phyloP scores from a whole-genome alignment of 2,113 vertebrate species.

The Salvator merianae region DNA sequence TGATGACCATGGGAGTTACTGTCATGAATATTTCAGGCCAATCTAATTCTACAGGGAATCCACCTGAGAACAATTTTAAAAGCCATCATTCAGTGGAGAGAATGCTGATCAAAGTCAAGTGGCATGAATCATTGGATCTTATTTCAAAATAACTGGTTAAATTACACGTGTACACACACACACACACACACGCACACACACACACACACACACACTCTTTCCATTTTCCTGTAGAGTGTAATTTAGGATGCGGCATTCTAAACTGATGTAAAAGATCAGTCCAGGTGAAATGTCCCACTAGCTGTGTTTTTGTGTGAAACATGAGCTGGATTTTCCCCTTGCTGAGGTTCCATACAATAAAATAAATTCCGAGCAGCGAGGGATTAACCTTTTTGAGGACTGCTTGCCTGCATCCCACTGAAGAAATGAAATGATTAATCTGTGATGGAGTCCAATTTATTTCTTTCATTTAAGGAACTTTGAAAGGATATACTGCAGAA shows the following conservation, averaged over 20 bases:
- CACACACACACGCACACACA: not conserved
- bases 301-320: slow-evolving; percentile 33
- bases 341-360: not conserved
- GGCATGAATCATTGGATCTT: not conserved
- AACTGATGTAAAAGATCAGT: slow-evolving; percentile 36
- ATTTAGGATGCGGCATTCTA: not conserved
- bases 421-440: not conserved
- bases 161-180: not conserved
- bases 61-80: not conserved
- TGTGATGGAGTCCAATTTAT: not conserved
- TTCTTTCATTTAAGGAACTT: not conserved
- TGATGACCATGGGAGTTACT: not conserved
- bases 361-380: not conserved
- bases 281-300: slow-evolving; percentile 12
- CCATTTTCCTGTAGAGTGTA: not conserved
- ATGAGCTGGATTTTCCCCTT: not conserved
- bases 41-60: not conserved
- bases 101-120: not conserved
- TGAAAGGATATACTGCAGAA: not conserved
- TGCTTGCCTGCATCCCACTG: not conserved
- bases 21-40: not conserved
- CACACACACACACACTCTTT: too few relatives aligned
- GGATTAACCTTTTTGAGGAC: not conserved
- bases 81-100: not conserved
- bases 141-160: slow-evolving; percentile 13